Evolutionary conservation across 2,113 vertebrate species (phyloP).

Genomic region (Onychorhynchus coronatus): DNA sequence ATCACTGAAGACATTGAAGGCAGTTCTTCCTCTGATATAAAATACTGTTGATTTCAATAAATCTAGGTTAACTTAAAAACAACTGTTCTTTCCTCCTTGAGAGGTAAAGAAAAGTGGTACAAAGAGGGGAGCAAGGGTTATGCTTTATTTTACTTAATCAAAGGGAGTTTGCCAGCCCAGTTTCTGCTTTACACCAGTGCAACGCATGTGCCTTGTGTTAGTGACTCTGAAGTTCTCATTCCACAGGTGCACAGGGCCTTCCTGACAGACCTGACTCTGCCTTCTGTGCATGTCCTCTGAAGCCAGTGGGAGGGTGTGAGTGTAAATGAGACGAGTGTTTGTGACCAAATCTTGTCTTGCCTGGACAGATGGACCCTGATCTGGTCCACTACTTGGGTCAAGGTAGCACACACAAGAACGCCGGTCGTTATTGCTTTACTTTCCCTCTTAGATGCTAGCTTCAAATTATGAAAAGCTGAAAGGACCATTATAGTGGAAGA

Average conservation of each 20-base stretch:
- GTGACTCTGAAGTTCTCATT: not conserved
- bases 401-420: not conserved
- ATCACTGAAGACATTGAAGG: not conserved
- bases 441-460: not conserved
- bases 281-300: not conserved
- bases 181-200: not conserved
- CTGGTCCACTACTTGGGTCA: not conserved
- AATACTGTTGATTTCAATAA: not conserved
- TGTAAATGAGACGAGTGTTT: not conserved
- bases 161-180: not conserved
- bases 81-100: not conserved
- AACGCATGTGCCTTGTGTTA: not conserved
- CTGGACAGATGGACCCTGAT: not conserved
- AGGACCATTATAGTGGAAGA: not conserved
- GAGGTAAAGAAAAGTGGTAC: not conserved
- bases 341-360: not conserved
- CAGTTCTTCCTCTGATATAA: not conserved
- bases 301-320: not conserved
- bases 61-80: not conserved
- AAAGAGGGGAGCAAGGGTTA: rapidly evolving
- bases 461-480: not conserved
- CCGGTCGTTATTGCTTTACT: not conserved
- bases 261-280: not conserved
- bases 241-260: not conserved
- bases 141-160: not conserved